These are phyloP conservation scores for Agonum fuliginosum DNA, from an alignment of 2,888 invertebrate genomes.

Conservation along the genomic window DNA sequence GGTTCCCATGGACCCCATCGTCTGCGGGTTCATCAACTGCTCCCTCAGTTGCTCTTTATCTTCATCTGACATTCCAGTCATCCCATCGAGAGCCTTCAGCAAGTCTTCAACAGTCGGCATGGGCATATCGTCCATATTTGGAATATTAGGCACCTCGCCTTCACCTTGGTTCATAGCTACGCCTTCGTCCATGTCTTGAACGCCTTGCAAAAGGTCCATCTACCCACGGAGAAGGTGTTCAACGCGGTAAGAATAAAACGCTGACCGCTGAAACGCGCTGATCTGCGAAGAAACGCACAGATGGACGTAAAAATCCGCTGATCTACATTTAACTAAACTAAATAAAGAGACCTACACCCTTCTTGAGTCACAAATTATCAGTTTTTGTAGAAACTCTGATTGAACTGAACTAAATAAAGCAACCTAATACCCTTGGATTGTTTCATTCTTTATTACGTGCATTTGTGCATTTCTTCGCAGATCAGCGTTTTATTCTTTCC, in stretches of 20 bases:
- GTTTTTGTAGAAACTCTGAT: too few relatives aligned
- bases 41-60: slow-evolving; percentile 77
- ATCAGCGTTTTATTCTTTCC: too few relatives aligned
- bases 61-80: slow-evolving; percentile 77
- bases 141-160: background rate
- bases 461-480: too few relatives aligned
- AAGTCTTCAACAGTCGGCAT: slow-evolving; percentile 77
- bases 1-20: background rate
- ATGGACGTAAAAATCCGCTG: too few relatives aligned
- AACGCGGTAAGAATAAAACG: background rate
- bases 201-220: slow-evolving; percentile 65
- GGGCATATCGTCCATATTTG: slow-evolving; percentile 39
- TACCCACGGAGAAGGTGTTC: background rate
- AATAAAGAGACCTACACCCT: too few relatives aligned
- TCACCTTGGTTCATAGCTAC: slow-evolving; percentile 37
- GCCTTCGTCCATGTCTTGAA: slow-evolving; percentile 65
- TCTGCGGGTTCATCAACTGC: slow-evolving; percentile 18
- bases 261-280: too few relatives aligned
- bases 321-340: too few relatives aligned
- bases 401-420: too few relatives aligned
- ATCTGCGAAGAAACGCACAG: too few relatives aligned
- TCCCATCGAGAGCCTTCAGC: slow-evolving; percentile 76
- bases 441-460: too few relatives aligned
- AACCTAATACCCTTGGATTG: too few relatives aligned
- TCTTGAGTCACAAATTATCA: too few relatives aligned